Conservation (phyloP, 2,113 vertebrate species). For the Rhegmatorhina hoffmannsi region DNA sequence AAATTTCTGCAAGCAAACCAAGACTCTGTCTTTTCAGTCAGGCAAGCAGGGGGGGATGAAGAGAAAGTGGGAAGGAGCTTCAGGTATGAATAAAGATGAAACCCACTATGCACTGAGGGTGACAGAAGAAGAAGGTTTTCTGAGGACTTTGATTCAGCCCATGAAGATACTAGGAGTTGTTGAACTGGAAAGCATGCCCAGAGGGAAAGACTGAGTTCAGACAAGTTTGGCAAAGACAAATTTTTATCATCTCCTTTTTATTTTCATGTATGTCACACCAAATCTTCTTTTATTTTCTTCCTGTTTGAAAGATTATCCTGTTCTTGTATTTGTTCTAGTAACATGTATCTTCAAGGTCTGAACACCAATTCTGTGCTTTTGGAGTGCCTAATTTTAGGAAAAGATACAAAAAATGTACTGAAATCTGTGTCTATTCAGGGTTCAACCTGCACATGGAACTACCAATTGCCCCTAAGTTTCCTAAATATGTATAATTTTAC, state of each 20-base stretch:
- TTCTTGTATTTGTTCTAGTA: neutral
- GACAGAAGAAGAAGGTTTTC: neutral
- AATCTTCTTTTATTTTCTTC: neutral
- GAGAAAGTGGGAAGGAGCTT: neutral
- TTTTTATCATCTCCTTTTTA: neutral
- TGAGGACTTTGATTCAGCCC: neutral
- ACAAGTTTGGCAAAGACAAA: neutral
- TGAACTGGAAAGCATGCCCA: neutral
- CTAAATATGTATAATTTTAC: neutral
- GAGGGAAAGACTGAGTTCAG: neutral
- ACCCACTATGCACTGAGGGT: rapidly evolving
- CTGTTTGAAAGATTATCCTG: neutral
- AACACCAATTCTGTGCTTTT: neutral
- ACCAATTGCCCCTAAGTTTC: neutral
- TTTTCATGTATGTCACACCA: neutral
- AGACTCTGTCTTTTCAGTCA: neutral
- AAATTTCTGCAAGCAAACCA: neutral
- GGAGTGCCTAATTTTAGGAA: neutral
- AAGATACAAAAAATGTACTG: neutral
- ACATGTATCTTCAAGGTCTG: neutral
- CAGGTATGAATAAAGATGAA: neutral
- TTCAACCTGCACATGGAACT: neutral
- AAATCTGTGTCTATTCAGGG: neutral
- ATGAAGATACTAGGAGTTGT: neutral
- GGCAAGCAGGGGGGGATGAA: neutral